A percentile compares a stretch with the other conserved stretches of the same genome.
phyloP scores from a whole-genome alignment of 2,797 vertebrate species.

The Acanthopagrus latus region DNA sequence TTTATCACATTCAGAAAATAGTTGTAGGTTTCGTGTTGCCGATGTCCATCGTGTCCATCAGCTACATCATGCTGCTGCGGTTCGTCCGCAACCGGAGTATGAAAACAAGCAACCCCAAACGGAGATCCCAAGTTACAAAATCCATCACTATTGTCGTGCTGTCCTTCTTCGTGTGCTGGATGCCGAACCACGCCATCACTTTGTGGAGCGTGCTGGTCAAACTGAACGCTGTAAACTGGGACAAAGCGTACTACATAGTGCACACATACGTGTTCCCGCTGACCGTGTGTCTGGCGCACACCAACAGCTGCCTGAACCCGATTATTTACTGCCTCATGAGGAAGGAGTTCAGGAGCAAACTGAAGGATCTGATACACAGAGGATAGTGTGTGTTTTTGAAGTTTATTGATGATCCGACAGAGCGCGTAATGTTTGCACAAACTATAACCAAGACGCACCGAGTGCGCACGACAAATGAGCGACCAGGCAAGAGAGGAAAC shows the following conservation, averaged over 20 bases:
- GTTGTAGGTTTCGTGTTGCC: conserved; percentile 84
- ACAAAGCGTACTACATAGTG: conserved; percentile 82
- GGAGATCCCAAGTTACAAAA: conserved; percentile 81
- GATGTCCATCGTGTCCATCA: conserved; percentile 82
- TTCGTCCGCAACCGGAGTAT: conserved; percentile 80
- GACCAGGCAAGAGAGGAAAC: background rate
- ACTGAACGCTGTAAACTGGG: conserved; percentile 82
- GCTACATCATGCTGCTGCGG: conserved; percentile 82
- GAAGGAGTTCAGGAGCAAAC: conserved; percentile 83
- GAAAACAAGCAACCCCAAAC: conserved; percentile 75
- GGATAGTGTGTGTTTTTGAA: conserved; percentile 20
- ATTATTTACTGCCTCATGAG: conserved; percentile 87
- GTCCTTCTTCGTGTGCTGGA: conserved; percentile 86
- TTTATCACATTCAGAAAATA: conserved; percentile 89
- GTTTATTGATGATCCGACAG: background rate
- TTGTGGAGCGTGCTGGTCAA: conserved; percentile 88
- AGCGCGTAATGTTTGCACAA: background rate
- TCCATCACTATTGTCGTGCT: conserved; percentile 83
- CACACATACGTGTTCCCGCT: conserved; percentile 87
- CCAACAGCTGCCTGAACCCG: conserved; percentile 88
- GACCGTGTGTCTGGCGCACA: conserved; percentile 86
- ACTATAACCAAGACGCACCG: conserved; percentile 28
- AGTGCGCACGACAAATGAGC: background rate
- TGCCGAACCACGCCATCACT: conserved; percentile 85
- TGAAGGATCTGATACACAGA: conserved; percentile 71